Base-by-base conservation (phyloP, 2,888 invertebrate species). In the Lordiphosa andalusiaca region DNA sequence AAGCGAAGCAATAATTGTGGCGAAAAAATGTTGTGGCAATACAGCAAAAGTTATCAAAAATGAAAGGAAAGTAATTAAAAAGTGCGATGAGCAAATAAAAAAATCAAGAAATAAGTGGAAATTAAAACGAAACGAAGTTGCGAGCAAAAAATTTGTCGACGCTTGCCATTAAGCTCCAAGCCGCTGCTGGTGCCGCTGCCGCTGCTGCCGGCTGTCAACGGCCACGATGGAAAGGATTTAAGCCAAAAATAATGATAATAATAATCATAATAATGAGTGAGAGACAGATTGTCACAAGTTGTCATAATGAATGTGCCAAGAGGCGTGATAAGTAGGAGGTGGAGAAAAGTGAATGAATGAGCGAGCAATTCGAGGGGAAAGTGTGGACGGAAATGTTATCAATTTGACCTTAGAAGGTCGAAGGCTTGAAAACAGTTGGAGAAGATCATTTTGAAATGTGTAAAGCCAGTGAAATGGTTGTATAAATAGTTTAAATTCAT, bases 51-150 rank as follows among this genome's bases (percentile, higher is more conserved):
- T 74, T 82, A 62, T 67, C 70, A 1, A 40, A 77, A 77, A 78
- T 78, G 67, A 75, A 82, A 80, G 77, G 65, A 78, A 82, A 78
- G 83, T 78, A 78, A 78, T 78, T 83, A 78, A 80, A 81, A 78
- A 82, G 77, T 82, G 71, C 71, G 73, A 78, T 71, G 63, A 38
- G 25, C 46, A 38, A 41, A 46, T 19, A 47, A 55, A 41, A 25
- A 50, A 55, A 50, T 37, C 46, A 30, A 41, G 53, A 63, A 40
- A 37, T 57, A 53, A 61, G 53, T 50, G 60, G 50, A 61, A 72
- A 72, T 71, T 55, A 67, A 74, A 71, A 68, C 52, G 59, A 69
- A 67, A 69, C 56, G 58, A 71, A 62, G 59, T 70, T 60, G 67
- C 52, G 46, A 36, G 21, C 7, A 59, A 23, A 59, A 59, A 78